Percentiles rank a stretch among this genome's conserved stretches.
Evolutionary conservation across 2,888 invertebrate species (phyloP).

Genomic region (Drosophila mimetica): DNA sequence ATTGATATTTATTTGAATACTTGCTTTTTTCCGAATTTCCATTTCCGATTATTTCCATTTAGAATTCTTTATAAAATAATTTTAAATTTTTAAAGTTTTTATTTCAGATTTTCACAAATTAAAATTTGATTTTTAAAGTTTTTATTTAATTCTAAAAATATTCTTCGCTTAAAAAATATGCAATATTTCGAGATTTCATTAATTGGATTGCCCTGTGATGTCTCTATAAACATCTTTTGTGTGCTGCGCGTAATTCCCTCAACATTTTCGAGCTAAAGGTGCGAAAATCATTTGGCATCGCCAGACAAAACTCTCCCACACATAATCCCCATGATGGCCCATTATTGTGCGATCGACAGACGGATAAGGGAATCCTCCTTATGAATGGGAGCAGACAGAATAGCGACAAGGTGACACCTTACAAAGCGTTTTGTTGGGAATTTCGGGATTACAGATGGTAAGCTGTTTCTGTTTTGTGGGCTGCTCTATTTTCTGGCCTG

Average conservation of each 20-base stretch:
- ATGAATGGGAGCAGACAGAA: conserved; percentile 55
- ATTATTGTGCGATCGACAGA: conserved; percentile 74
- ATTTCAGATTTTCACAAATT: too few relatives aligned
- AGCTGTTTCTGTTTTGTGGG: conserved; percentile 77
- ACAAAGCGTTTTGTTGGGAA: conserved; percentile 62
- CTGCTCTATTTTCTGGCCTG: conserved; percentile 58
- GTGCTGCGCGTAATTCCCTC: conserved; percentile 22
- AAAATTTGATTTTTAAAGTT: background rate
- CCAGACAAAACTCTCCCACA: conserved; percentile 42
- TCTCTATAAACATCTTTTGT: conserved; percentile 37
- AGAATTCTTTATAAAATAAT: too few relatives aligned
- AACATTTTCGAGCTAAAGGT: conserved; percentile 57
- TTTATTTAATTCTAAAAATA: too few relatives aligned
- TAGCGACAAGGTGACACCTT: conserved; percentile 60
- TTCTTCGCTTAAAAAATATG: background rate
- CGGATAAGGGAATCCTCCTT: conserved; percentile 56
- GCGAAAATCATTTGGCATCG: conserved; percentile 66
- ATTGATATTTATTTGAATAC: too few relatives aligned
- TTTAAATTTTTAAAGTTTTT: too few relatives aligned
- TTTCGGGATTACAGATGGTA: conserved; percentile 71
- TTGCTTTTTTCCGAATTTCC: too few relatives aligned
- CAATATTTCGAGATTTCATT: background rate
- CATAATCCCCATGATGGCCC: conserved; percentile 55
- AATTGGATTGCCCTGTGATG: conserved; percentile 22
- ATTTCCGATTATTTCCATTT: too few relatives aligned